Evolutionary conservation across 35 echinoderm and acorn worm genomes (phyloP).

Genomic region (Ptychodera flava): DNA sequence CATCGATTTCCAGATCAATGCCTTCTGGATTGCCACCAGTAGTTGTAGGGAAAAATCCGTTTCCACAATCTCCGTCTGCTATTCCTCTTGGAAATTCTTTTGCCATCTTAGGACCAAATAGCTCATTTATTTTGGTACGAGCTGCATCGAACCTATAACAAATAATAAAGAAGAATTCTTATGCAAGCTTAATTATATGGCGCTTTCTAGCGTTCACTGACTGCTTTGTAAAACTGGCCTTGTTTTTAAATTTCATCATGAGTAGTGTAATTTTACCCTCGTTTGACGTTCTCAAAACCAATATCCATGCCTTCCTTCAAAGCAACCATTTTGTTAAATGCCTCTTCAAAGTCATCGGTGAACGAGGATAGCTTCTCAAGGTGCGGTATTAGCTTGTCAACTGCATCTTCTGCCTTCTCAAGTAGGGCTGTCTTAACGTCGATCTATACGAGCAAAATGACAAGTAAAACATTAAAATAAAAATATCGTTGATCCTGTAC

Average conservation of each 20-base stretch:
- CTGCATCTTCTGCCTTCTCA: not conserved
- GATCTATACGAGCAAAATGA: no score
- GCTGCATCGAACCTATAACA: not conserved
- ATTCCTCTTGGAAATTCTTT: not conserved
- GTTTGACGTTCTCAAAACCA: not conserved
- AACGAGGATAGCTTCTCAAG: not conserved
- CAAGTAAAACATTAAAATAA: no score
- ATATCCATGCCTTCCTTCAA: not conserved
- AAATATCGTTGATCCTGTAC: no score
- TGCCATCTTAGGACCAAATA: not conserved
- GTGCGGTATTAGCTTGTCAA: not conserved
- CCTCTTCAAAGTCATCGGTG: not conserved
- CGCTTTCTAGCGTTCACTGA: no score
- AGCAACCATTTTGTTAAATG: not conserved
- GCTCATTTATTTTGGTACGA: not conserved
- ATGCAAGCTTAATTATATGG: no score
- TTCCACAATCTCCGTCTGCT: not conserved
- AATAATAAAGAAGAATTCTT: no score
- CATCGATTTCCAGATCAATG: not conserved
- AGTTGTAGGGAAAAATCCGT: not conserved
- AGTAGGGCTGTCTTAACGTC: not conserved
- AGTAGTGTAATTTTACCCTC: not conserved
- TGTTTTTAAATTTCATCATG: no score
- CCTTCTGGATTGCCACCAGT: not conserved
- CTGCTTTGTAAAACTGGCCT: no score